phyloP scores from a whole-genome alignment of 2,113 vertebrate species.

The Paraplagusia blochii region DNA sequence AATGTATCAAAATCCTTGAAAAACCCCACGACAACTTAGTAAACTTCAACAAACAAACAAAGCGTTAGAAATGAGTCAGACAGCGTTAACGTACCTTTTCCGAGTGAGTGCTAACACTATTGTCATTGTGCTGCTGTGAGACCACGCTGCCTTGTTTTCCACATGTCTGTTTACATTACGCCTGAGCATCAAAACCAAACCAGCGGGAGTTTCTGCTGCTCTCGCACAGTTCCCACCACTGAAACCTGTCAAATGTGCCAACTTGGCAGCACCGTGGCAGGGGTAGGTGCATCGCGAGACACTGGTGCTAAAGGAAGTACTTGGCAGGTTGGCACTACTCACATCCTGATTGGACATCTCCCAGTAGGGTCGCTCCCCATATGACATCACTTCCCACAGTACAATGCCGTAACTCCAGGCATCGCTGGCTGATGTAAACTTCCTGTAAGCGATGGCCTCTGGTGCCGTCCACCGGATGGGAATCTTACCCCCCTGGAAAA shows the following conservation, averaged over 20 bases:
- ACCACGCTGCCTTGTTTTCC: not conserved
- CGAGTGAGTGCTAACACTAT: no score
- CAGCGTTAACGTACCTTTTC: no score
- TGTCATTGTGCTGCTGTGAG: not conserved
- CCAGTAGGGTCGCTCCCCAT: constrained; percentile 97
- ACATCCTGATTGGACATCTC: constrained; percentile 99
- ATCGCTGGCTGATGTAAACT: constrained; percentile 96
- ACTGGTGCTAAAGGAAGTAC: not conserved
- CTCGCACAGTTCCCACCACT: not conserved
- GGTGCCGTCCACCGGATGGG: constrained; percentile 97
- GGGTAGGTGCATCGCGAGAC: constrained; percentile 20
- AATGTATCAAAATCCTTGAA: no score
- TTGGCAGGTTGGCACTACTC: constrained; percentile 68
- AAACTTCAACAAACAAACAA: no score
- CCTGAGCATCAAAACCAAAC: not conserved
- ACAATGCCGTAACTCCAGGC: constrained; percentile 98
- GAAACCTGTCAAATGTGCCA: constrained; percentile 6
- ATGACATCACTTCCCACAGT: constrained; percentile 98
- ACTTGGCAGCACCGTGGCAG: constrained; percentile 5
- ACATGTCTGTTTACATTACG: not conserved
- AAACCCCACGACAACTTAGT: no score
- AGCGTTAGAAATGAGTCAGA: no score
- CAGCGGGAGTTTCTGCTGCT: not conserved
- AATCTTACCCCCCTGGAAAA: constrained; percentile 91
- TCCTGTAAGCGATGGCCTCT: constrained; percentile 96